phyloP scores from a whole-genome alignment of 2,888 invertebrate species.

The Lymantria monacha region DNA sequence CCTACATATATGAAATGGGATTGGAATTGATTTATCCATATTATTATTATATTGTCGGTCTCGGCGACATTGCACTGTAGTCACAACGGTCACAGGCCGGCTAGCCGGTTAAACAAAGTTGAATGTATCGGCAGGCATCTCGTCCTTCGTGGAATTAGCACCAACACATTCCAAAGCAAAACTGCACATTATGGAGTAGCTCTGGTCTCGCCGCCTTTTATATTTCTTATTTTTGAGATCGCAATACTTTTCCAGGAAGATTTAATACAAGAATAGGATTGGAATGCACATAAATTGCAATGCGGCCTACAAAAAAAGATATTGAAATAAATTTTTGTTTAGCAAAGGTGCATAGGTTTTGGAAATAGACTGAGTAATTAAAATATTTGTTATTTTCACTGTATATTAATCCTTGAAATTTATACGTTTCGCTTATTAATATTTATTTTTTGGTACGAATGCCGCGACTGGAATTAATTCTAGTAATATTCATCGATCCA shows the following conservation, averaged over 20 bases:
- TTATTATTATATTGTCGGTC: not conserved
- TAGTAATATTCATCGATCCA: too few species aligned
- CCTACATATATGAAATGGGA: too few species aligned
- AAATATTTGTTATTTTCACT: too few species aligned
- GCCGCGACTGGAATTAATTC: too few species aligned
- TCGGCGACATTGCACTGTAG: conserved; percentile 41
- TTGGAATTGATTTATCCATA: not conserved
- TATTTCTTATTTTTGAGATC: conserved; percentile 37
- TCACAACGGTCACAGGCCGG: conserved; percentile 48
- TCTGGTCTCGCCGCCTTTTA: conserved; percentile 39
- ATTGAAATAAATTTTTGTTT: too few species aligned
- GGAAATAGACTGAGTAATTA: too few species aligned
- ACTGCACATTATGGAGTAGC: conserved; percentile 44
- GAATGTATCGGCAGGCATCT: conserved; percentile 63
- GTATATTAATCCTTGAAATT: too few species aligned
- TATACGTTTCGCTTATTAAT: too few species aligned
- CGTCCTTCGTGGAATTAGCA: conserved; percentile 76
- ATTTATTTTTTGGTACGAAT: too few species aligned
- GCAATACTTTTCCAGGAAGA: conserved; percentile 44
- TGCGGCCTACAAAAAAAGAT: too few species aligned
- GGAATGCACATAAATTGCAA: too few species aligned
- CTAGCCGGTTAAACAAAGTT: conserved; percentile 55
- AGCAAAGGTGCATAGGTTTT: too few species aligned
- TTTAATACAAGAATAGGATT: conserved; percentile 5
- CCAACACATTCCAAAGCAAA: conserved; percentile 58